These are phyloP conservation scores for Calycopis cecrops DNA, from an alignment of 1,140 invertebrate genomes.

Conservation along the genomic window DNA sequence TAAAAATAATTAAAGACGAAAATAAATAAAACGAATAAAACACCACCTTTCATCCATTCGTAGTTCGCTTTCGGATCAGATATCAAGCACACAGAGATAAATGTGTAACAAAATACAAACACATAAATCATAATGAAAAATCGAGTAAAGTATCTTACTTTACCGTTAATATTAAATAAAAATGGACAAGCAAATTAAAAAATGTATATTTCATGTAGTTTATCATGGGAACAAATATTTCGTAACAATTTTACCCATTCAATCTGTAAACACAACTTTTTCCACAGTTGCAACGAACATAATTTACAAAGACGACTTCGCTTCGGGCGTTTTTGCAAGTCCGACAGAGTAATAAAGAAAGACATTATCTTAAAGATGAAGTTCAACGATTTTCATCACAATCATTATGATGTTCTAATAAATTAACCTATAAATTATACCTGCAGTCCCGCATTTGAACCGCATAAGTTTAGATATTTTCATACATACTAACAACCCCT, in stretches of 20 bases:
- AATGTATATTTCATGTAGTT: neutral
- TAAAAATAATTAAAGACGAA: too few species aligned
- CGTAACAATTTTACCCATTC: neutral
- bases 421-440: neutral
- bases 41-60: too few species aligned
- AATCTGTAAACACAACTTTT: conserved; percentile 5
- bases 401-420: neutral
- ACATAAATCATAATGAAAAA: too few species aligned
- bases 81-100: too few species aligned
- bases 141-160: too few species aligned
- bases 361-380: neutral
- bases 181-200: too few species aligned
- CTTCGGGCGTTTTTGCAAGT: neutral
- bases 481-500: neutral
- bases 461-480: neutral
- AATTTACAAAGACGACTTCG: neutral
- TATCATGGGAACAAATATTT: neutral
- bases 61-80: too few species aligned
- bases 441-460: neutral
- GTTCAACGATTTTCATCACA: neutral
- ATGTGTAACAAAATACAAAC: too few species aligned
- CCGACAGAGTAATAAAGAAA: conserved; percentile 3
- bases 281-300: conserved; percentile 4
- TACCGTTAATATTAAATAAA: too few species aligned
- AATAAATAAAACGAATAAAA: too few species aligned